These are phyloP conservation scores for Polydrusus pterygomalis DNA, from an alignment of 2,888 invertebrate genomes.

Conservation along the genomic window DNA sequence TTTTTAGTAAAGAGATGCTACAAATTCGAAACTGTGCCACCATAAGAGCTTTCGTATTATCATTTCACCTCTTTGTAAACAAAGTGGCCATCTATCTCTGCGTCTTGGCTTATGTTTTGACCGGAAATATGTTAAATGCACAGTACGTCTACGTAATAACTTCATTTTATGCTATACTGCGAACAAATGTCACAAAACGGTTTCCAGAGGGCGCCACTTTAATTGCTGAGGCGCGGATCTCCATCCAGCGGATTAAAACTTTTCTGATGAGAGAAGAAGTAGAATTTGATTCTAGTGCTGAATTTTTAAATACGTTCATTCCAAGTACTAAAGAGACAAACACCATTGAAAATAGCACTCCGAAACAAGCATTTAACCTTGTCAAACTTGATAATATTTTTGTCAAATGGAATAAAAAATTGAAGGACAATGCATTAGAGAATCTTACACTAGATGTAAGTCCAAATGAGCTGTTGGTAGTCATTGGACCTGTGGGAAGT, in stretches of 20 bases:
- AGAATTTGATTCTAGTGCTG: constrained; percentile 30
- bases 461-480: constrained; percentile 63
- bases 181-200: constrained; percentile 78
- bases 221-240: constrained; percentile 77
- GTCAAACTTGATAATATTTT: constrained; percentile 46
- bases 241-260: constrained; percentile 73
- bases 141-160: constrained; percentile 84
- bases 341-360: not conserved
- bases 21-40: constrained; percentile 78
- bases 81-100: constrained; percentile 89
- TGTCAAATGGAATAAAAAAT: constrained; percentile 56
- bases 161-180: constrained; percentile 84
- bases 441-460: constrained; percentile 49
- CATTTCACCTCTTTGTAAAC: constrained; percentile 84
- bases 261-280: constrained; percentile 71
- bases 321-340: not conserved
- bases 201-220: constrained; percentile 78
- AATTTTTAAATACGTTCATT: constrained; percentile 1
- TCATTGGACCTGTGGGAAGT: constrained; percentile 80
- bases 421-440: constrained; percentile 53
- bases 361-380: not conserved
- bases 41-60: constrained; percentile 79
- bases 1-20: constrained; percentile 79
- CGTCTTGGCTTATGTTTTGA: constrained; percentile 83
- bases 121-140: constrained; percentile 75